Percentiles rank a stretch among this genome's conserved stretches.
Evolutionary conservation across 1,140 invertebrate genomes (phyloP).

Genomic region (Sminthurinus signatus): DNA sequence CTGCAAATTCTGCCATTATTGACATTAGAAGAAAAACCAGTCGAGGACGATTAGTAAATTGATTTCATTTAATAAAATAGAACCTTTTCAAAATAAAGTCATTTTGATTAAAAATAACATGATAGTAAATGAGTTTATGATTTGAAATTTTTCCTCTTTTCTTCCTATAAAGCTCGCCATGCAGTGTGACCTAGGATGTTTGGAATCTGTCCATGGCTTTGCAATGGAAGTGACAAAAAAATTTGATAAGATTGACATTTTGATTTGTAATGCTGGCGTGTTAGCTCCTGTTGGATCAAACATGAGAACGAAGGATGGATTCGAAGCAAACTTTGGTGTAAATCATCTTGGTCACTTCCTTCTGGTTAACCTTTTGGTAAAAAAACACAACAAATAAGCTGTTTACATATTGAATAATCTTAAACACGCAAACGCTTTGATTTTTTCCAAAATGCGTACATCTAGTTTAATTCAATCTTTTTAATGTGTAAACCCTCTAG

Average conservation of each 20-base stretch:
- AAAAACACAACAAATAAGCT: too few relatives aligned
- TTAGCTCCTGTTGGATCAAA: constrained; percentile 51
- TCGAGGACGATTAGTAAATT: constrained; percentile 55
- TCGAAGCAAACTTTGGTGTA: constrained; percentile 72
- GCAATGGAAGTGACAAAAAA: constrained; percentile 42
- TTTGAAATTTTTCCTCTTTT: constrained; percentile 41
- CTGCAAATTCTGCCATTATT: constrained; percentile 53
- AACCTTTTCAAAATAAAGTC: neutral
- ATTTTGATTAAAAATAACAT: neutral
- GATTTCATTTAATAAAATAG: neutral
- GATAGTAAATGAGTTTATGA: neutral
- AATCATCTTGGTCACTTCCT: constrained; percentile 79
- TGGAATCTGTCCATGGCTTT: constrained; percentile 44
- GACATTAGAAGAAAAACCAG: constrained; percentile 54
- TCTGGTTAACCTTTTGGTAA: constrained; percentile 71
- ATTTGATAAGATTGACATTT: constrained; percentile 47
- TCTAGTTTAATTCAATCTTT: too few relatives aligned
- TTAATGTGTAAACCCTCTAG: too few relatives aligned
- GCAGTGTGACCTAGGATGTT: constrained; percentile 44
- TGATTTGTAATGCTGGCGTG: constrained; percentile 54
- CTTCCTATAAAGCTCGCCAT: constrained; percentile 50
- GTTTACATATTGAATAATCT: too few relatives aligned
- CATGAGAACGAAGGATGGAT: constrained; percentile 65
- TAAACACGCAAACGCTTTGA: too few relatives aligned
- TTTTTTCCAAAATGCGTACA: too few relatives aligned